Conservation (phyloP, 2,797 vertebrate species). For the Ispidina picta region DNA sequence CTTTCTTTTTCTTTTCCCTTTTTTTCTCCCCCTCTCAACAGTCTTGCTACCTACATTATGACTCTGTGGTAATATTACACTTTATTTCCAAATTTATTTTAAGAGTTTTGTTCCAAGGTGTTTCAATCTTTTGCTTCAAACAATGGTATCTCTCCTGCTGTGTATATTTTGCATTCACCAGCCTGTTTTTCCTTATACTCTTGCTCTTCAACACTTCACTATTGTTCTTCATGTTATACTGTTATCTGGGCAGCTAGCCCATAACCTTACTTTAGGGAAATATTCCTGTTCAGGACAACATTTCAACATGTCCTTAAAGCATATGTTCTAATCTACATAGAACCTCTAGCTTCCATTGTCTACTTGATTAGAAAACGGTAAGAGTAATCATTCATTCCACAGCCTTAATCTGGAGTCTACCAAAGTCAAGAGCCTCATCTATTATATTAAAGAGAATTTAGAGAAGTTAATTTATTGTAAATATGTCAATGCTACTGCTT, state of each 20-base stretch:
- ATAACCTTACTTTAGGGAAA: constrained; percentile 23
- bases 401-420: not conserved
- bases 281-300: not conserved
- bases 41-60: constrained; percentile 39
- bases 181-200: not conserved
- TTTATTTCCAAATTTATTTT: constrained; percentile 70
- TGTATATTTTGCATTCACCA: not conserved
- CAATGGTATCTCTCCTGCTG: not conserved
- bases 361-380: not conserved
- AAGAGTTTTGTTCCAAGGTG: constrained; percentile 19
- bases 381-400: not conserved
- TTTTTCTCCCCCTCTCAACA: not conserved
- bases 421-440: not conserved
- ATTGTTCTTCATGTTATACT: not conserved
- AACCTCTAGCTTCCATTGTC: not conserved
- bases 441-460: not conserved
- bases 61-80: constrained; percentile 63
- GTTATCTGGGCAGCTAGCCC: not conserved
- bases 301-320: constrained; percentile 7
- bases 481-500: not conserved
- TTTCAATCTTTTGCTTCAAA: constrained; percentile 53
- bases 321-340: not conserved
- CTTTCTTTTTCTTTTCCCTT: not conserved
- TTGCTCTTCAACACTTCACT: not conserved
- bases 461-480: not conserved